Conservation (phyloP, 2,888 invertebrate species). For the Matsumyia berberina region DNA sequence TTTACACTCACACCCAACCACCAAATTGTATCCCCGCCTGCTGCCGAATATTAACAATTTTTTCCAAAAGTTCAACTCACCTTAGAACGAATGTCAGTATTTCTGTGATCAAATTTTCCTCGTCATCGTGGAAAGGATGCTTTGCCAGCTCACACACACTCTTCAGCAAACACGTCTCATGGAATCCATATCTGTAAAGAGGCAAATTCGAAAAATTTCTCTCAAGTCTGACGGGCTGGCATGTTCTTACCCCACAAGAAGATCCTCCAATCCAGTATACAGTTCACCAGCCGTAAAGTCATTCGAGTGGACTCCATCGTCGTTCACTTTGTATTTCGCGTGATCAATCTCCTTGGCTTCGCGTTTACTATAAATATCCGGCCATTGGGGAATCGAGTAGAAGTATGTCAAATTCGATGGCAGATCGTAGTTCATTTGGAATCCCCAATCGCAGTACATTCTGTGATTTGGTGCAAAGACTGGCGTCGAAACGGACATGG, state of each 20-base stretch:
- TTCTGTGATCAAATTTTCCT: conserved; percentile 87
- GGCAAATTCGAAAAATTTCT: background rate
- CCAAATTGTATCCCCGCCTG: too few relatives aligned
- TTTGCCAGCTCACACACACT: conserved; percentile 89
- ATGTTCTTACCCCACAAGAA: conserved; percentile 17
- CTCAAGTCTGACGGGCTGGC: too few relatives aligned
- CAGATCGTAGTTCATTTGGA: conserved; percentile 82
- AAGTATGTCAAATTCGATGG: conserved; percentile 80
- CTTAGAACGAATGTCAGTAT: conserved; percentile 88
- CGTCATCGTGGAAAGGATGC: conserved; percentile 85
- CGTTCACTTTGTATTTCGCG: conserved; percentile 49
- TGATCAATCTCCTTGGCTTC: conserved; percentile 47
- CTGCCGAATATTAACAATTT: too few relatives aligned
- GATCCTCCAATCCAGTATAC: conserved; percentile 81
- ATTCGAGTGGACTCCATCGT: conserved; percentile 79
- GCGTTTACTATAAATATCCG: conserved; percentile 78
- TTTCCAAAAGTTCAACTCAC: conserved; percentile 86
- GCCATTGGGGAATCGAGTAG: conserved; percentile 83
- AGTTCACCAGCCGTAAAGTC: conserved; percentile 83
- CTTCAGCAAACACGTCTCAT: conserved; percentile 89
- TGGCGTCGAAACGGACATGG: conserved; percentile 82
- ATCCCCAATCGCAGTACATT: conserved; percentile 83
- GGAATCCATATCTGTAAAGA: conserved; percentile 86
- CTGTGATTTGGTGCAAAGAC: conserved; percentile 81
- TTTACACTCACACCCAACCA: too few relatives aligned